phyloP scores from a whole-genome alignment of 2,888 invertebrate genomes.

The Dicyrtoma fusca region DNA sequence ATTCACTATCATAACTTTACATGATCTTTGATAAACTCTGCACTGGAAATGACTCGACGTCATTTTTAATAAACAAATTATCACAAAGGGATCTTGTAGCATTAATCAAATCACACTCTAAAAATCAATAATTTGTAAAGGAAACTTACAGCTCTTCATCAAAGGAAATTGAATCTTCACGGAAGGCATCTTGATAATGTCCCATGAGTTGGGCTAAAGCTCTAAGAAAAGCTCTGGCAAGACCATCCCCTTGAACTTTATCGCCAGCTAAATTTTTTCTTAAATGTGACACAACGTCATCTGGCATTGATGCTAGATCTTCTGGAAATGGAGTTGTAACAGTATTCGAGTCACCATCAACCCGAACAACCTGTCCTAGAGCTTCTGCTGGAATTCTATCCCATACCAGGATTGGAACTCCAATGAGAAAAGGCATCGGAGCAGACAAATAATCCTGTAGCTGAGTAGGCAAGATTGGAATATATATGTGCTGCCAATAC shows the following conservation, averaged over 20 bases:
- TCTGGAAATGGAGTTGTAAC: slow-evolving; percentile 80
- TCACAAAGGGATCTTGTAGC: too few species aligned
- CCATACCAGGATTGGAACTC: slow-evolving; percentile 84
- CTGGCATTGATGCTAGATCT: slow-evolving; percentile 85
- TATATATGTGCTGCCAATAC: slow-evolving; percentile 99
- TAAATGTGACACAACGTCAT: slow-evolving; percentile 74
- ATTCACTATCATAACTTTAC: too few species aligned
- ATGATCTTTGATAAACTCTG: too few species aligned
- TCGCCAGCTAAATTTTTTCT: slow-evolving; percentile 50
- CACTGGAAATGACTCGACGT: too few species aligned
- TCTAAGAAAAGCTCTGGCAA: slow-evolving; percentile 87
- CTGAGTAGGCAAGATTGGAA: slow-evolving; percentile 88
- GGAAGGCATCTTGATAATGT: slow-evolving; percentile 88
- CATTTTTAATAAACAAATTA: too few species aligned
- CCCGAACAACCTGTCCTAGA: slow-evolving; percentile 89
- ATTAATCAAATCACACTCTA: slow-evolving; percentile 3
- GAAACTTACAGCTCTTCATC: slow-evolving; percentile 51
- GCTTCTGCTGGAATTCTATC: slow-evolving; percentile 69
- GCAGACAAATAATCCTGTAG: slow-evolving; percentile 88
- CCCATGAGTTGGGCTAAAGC: slow-evolving; percentile 93
- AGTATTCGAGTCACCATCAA: slow-evolving; percentile 88
- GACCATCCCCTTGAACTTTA: slow-evolving; percentile 78
- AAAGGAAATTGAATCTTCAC: slow-evolving; percentile 58
- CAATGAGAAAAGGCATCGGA: slow-evolving; percentile 98
- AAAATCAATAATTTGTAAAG: slow-evolving; percentile 25